These are phyloP conservation scores for Ferrisia virgata DNA, from an alignment of 2,888 invertebrate genomes.

Conservation along the genomic window DNA sequence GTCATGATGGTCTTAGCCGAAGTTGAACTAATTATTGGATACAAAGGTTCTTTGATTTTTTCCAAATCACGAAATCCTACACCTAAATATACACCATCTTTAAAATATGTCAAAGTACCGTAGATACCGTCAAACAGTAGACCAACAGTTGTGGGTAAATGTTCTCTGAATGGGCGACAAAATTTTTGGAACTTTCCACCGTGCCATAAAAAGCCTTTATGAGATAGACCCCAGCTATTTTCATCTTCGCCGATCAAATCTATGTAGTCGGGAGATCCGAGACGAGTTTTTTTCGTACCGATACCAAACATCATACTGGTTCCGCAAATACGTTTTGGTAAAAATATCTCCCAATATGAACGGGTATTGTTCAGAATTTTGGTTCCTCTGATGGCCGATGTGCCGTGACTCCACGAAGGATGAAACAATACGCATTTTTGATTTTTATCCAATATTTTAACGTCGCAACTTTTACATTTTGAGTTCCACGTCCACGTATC, in stretches of 20 bases:
- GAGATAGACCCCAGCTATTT: constrained; percentile 69
- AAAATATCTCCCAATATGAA: constrained; percentile 64
- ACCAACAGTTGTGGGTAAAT: constrained; percentile 66
- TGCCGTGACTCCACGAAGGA: constrained; percentile 73
- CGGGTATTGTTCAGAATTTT: constrained; percentile 60
- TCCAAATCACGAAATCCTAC: constrained; percentile 68
- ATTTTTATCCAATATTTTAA: constrained; percentile 58
- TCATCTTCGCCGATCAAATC: constrained; percentile 70
- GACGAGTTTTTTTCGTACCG: constrained; percentile 59
- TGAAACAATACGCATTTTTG: constrained; percentile 66
- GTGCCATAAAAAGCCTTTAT: constrained; percentile 70
- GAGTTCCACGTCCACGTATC: constrained; percentile 70
- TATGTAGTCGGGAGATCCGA: constrained; percentile 67
- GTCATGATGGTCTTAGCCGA: constrained; percentile 74
- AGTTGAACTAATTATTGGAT: constrained; percentile 68
- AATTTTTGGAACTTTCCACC: constrained; percentile 62
- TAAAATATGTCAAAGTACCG: constrained; percentile 69
- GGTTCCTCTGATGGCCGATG: constrained; percentile 68
- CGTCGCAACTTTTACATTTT: constrained; percentile 57
- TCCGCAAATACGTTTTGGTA: constrained; percentile 62
- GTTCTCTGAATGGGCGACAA: constrained; percentile 67
- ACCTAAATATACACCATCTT: constrained; percentile 67
- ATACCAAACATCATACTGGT: constrained; percentile 76
- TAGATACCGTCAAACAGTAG: constrained; percentile 66
- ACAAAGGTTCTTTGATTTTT: constrained; percentile 62